Base-by-base conservation (phyloP, 2,888 invertebrate genomes). In the Tenthredo livida region DNA sequence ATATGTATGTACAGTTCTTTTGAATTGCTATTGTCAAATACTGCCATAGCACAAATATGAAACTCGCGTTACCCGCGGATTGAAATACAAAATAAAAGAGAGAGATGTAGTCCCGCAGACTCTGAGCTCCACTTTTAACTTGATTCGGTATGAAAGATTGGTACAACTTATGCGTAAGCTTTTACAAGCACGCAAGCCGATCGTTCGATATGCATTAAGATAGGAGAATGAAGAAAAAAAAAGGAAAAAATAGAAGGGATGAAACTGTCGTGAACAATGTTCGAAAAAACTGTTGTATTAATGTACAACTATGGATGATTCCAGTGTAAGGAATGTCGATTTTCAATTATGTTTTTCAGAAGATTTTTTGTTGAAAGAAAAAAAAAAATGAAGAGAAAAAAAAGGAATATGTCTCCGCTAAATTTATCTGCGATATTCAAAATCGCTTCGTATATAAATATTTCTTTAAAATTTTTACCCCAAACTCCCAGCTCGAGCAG, bases 161-260 rank as follows among this genome's bases (percentile, higher is more conserved):
- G 25, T 54, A 33, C 25, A 77, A 29, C 29, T 77, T 77, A 25
- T 54, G 77, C 50, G 40, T 54, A 77, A 77, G 77, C 77, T 54
- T 77, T 54, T 29, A 54, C 77, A 17, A 6, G 29, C 77, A 29
- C 33, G 77, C 54, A 77, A 54, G n/a, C 54, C 77, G 50, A 47
- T 77, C 77, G 33, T 54, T 77, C 77, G 25, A 77, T 77, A 47
- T 77, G 33, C 40, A 77, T 77, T 54, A 40, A 33, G 73, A 73
- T 73, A 73, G 5, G 43, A 25, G 12, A 54, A n/a, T 7, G 7
- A 54, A 54, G n/a, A 50, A n/a, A 50, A n/a, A n/a, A n/a, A n/a
- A 50, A 6, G 0, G 7, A 54, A n/a, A n/a, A 54, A n/a, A n/a
- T 2, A 54, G n/a, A 54, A n/a, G 40, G 43, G 4, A 73, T 73